Evolutionary conservation across 2,888 invertebrate genomes (phyloP), one percentile per base, ranked within the genome.

Genomic region (Zygogramma bicolorata): DNA sequence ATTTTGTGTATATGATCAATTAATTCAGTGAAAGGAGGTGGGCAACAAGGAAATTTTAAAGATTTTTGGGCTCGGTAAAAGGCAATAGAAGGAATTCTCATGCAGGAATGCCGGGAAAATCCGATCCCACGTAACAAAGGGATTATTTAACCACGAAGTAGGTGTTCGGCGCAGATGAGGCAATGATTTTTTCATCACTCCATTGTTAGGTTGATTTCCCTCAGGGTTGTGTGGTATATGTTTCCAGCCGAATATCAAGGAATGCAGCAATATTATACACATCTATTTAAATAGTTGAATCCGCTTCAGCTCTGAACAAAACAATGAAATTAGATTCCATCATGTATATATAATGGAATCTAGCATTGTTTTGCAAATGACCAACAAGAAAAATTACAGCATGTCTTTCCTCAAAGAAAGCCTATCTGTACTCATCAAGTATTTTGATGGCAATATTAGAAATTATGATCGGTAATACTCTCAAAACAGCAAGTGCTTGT

Each of bases 1-100:
- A 71, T 71, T 71, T 71, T 71, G 71, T 71, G 71, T 71, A 71
- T 71, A 71, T 62, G 71, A 67, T 67, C 71, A 71, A 71, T 71
- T 71, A 53, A 53, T 53, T 53, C 53, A 27, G 53, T 53, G 53
- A 53, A 53, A 53, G 53, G 53, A 53, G 53, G 53, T 53, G 53
- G 53, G 53, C 53, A 53, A 53, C 25, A 53, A 53, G 53, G 53
- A 53, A 53, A 53, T 53, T 53, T 53, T 53, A 53, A 53, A 53
- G 53, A 53, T 53, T 53, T 53, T 53, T 53, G 53, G 53, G 53
- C 53, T 53, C 53, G 53, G 53, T 53, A 53, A 53, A 27, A 53
- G 53, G 53, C 53, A 53, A 53, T 53, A 53, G 20, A 46, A 25
- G 53, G 53, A 53, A 53, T 53, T 22, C 53, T 25, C 53, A n/a